phyloP scores from a whole-genome alignment of 2,113 vertebrate species.

The Progne subis region DNA sequence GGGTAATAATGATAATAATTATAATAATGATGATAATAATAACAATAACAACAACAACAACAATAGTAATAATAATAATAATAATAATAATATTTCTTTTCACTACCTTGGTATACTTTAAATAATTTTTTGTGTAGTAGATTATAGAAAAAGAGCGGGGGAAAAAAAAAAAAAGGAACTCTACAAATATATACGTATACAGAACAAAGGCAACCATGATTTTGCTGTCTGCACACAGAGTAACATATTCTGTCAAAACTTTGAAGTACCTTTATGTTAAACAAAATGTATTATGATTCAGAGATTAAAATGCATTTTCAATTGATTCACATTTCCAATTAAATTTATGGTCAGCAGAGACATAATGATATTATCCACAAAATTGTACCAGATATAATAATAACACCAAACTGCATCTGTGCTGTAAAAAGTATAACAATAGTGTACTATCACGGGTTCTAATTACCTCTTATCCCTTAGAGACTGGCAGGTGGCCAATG shows the following conservation, averaged over 20 bases:
- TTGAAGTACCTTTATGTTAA: constrained; percentile 18
- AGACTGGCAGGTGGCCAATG: constrained; percentile 69
- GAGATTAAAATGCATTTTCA: constrained; percentile 51
- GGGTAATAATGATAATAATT: background rate
- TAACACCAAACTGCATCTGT: constrained; percentile 58
- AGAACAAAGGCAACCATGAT: background rate
- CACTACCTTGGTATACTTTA: background rate
- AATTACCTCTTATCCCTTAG: constrained; percentile 69
- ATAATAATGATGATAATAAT: background rate
- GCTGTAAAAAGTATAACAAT: constrained; percentile 52
- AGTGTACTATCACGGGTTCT: constrained; percentile 34
- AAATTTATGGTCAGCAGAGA: constrained; percentile 50
- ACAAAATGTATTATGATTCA: constrained; percentile 11
- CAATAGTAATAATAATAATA: background rate
- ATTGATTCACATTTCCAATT: constrained; percentile 55
- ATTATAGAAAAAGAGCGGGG: background rate
- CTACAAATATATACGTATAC: accelerated
- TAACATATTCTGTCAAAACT: background rate
- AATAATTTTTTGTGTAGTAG: background rate
- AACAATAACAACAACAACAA: background rate
- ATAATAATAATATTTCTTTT: background rate
- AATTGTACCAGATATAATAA: constrained; percentile 59
- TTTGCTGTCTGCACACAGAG: background rate
- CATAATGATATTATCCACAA: constrained; percentile 51
- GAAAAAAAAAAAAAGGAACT: background rate